These are phyloP conservation scores for Trypoxylus dichotomus DNA, from an alignment of 1,140 invertebrate genomes.

Conservation along the genomic window DNA sequence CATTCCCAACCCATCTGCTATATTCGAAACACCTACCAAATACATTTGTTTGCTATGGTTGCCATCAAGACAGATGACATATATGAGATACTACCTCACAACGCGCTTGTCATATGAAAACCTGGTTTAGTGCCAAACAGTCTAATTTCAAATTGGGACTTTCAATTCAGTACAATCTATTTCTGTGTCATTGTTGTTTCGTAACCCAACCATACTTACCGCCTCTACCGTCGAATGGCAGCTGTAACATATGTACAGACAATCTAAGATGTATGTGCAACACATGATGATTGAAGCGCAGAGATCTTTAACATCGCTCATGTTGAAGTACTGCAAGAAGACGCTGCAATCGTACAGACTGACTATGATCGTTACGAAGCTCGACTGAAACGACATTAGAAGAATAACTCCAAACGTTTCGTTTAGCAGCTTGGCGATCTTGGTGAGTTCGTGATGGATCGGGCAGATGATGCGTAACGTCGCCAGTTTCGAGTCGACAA, in stretches of 20 bases:
- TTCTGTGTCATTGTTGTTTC: no score
- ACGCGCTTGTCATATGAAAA: no score
- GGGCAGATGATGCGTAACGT: constrained; percentile 34
- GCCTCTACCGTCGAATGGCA: constrained; percentile 40
- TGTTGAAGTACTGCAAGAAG: constrained; percentile 19
- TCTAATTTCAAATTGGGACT: no score
- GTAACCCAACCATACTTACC: no score
- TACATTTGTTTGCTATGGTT: no score
- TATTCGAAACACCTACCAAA: no score
- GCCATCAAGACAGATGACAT: no score
- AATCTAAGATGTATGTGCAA: constrained; percentile 29
- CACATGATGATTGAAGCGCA: constrained; percentile 20
- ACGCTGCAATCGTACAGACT: constrained; percentile 30
- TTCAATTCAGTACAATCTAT: no score
- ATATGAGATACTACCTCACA: no score
- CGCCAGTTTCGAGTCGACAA: constrained; percentile 15
- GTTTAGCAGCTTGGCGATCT: constrained; percentile 33
- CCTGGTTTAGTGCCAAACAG: no score
- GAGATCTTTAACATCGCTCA: background rate
- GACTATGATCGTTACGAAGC: constrained; percentile 33
- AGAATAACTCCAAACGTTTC: constrained; percentile 34
- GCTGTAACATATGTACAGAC: constrained; percentile 35
- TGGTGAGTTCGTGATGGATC: constrained; percentile 36
- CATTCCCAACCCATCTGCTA: no score
- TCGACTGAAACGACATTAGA: constrained; percentile 28